A percentile compares a stretch with the other conserved stretches of the same genome.
Conservation (phyloP, 2,888 invertebrate genomes). For the Augiades crinisus region DNA sequence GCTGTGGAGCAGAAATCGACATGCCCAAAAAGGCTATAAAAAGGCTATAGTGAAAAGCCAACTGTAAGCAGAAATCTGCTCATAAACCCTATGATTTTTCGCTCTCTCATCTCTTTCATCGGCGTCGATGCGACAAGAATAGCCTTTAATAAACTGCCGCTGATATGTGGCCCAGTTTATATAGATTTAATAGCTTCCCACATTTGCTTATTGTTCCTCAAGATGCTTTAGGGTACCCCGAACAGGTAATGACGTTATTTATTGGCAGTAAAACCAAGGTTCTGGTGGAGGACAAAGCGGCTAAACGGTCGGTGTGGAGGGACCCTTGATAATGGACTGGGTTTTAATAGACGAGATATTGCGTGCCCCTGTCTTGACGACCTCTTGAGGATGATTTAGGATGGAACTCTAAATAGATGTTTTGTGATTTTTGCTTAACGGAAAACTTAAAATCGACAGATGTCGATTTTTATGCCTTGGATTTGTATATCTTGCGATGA, state of each 20-base stretch:
- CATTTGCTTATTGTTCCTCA: slow-evolving; percentile 72
- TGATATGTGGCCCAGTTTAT: slow-evolving; percentile 61
- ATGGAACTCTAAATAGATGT: neutral
- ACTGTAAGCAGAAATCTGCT: too few species aligned
- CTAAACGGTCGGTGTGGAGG: slow-evolving; percentile 50
- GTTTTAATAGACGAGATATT: slow-evolving; percentile 49
- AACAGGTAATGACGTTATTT: slow-evolving; percentile 77
- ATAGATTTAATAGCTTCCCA: slow-evolving; percentile 66
- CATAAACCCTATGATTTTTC: too few species aligned
- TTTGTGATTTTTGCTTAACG: neutral
- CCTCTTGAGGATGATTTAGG: slow-evolving; percentile 16
- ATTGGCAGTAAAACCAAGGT: slow-evolving; percentile 55
- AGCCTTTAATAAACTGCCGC: slow-evolving; percentile 56
- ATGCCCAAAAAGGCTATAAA: too few species aligned
- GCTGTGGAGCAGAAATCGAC: too few species aligned
- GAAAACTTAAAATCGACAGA: too few species aligned
- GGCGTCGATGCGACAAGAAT: neutral
- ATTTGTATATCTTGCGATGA: too few species aligned
- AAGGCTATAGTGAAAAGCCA: too few species aligned
- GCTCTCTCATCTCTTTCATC: too few species aligned
- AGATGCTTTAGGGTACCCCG: slow-evolving; percentile 60
- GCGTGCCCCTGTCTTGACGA: slow-evolving; percentile 6
- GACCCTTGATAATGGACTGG: slow-evolving; percentile 44
- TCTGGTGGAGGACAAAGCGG: slow-evolving; percentile 58
- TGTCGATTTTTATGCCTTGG: too few species aligned